Conservation (phyloP, 2,888 invertebrate species). For the Lissonota sp. region DNA sequence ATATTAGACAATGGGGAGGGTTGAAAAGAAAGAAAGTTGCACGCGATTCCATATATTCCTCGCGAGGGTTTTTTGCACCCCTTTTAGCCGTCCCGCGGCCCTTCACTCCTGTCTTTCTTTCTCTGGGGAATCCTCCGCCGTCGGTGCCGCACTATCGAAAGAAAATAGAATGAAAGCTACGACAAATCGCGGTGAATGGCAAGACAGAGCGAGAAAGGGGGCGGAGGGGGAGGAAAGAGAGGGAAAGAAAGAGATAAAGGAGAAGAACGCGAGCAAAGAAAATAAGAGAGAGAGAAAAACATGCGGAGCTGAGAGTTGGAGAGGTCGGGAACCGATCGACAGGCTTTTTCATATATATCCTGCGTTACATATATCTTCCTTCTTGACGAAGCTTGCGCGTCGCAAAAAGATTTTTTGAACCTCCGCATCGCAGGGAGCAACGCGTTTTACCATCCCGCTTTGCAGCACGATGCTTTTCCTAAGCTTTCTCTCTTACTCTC, state of each 20-base stretch:
- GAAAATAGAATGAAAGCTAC: constrained; percentile 58
- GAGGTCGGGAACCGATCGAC: constrained; percentile 81
- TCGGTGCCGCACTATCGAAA: constrained; percentile 43
- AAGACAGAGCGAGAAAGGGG: too few relatives aligned
- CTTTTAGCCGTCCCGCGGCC: not conserved
- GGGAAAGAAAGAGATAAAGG: constrained; percentile 31
- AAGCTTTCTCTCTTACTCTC: constrained; percentile 9
- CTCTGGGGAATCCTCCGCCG: not conserved
- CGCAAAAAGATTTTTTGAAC: constrained; percentile 34
- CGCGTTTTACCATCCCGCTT: constrained; percentile 37
- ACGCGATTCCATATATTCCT: constrained; percentile 38
- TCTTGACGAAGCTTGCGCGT: constrained; percentile 32
- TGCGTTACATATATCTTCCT: constrained; percentile 11
- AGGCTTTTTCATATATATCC: constrained; percentile 25
- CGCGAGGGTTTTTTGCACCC: not conserved
- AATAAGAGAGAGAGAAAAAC: constrained; percentile 64
- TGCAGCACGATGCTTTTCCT: constrained; percentile 1
- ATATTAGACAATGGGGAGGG: not conserved
- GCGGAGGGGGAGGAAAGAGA: too few relatives aligned
- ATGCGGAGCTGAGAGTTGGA: constrained; percentile 76
- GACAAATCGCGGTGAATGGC: not conserved
- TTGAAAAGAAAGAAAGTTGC: constrained; percentile 38
- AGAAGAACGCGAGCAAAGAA: constrained; percentile 58
- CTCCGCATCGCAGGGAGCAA: constrained; percentile 18
- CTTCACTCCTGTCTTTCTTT: constrained; percentile 42